Conservation (phyloP, 2,888 invertebrate genomes). For the Diarsia mendica region DNA sequence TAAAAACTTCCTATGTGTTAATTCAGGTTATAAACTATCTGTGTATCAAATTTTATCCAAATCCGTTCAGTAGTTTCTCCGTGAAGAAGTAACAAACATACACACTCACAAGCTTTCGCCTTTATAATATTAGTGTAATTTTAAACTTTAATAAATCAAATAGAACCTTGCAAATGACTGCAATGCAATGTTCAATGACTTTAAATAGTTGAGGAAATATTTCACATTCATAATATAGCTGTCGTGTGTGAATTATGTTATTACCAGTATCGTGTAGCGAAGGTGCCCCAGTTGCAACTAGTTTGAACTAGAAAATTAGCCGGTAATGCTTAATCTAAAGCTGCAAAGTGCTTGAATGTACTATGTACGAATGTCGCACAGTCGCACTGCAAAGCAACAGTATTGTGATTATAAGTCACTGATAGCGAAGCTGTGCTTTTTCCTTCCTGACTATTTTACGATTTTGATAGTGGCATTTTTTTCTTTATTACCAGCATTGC, state of each 20-base stretch:
- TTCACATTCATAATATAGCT: conserved; percentile 44
- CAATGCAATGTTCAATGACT: conserved; percentile 4
- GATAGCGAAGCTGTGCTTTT: conserved; percentile 1
- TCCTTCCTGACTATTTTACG: not conserved
- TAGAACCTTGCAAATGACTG: conserved; percentile 16
- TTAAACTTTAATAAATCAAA: not conserved
- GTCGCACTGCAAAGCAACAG: conserved; percentile 32
- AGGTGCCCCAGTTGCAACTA: conserved; percentile 64
- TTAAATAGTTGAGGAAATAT: conserved; percentile 46
- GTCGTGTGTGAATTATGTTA: conserved; percentile 50
- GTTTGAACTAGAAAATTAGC: conserved; percentile 61
- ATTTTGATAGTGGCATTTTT: not conserved
- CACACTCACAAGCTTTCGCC: no score
- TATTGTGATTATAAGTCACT: conserved; percentile 6
- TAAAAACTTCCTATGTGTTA: no score
- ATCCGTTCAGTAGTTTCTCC: no score
- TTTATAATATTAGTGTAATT: no score
- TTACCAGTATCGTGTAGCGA: conserved; percentile 41
- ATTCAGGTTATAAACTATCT: no score
- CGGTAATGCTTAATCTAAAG: conserved; percentile 54
- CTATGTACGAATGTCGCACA: conserved; percentile 1
- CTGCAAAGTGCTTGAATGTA: conserved; percentile 50
- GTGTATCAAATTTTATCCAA: no score
- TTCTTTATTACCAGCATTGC: not conserved
- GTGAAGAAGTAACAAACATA: no score